Conservation (phyloP, 2,888 invertebrate genomes). For the Ferdinandea cuprea region DNA sequence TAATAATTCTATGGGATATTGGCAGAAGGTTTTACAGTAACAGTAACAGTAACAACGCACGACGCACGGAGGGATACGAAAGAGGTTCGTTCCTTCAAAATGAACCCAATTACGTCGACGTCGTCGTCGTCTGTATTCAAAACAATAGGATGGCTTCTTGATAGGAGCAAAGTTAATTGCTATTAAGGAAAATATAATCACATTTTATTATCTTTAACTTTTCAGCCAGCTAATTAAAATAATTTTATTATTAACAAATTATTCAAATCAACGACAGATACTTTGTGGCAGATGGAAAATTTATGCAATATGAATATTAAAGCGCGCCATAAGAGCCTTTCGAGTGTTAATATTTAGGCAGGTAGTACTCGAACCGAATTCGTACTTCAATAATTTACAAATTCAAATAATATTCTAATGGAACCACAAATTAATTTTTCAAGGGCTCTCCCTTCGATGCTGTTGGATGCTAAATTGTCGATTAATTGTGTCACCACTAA, state of each 20-base stretch:
- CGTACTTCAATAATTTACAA: conserved; percentile 16
- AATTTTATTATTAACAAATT: conserved; percentile 10
- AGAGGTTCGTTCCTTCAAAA: conserved; percentile 36
- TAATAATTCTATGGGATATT: conserved; percentile 33
- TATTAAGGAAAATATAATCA: conserved; percentile 49
- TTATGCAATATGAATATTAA: conserved; percentile 7
- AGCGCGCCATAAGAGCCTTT: background rate
- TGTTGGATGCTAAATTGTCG: conserved; percentile 49
- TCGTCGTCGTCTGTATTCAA: conserved; percentile 4
- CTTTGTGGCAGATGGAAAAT: background rate
- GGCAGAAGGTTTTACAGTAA: conserved; percentile 47
- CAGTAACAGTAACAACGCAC: no score
- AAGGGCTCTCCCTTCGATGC: conserved; percentile 18
- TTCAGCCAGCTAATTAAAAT: conserved; percentile 34
- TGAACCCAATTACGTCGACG: conserved; percentile 43
- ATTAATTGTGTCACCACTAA: conserved; percentile 41
- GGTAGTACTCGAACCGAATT: no score
- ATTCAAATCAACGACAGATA: background rate
- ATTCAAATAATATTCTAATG: conserved; percentile 9
- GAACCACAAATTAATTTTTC: conserved; percentile 21
- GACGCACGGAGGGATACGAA: no score
- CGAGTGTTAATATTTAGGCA: background rate
- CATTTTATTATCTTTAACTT: conserved; percentile 57
- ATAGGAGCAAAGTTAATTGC: conserved; percentile 40
- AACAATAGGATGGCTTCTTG: conserved; percentile 3